A percentile compares a stretch with the other conserved stretches of the same genome.
These are phyloP conservation scores for Archilochus colubris DNA, from an alignment of 2,113 vertebrate species.

Conservation along the genomic window DNA sequence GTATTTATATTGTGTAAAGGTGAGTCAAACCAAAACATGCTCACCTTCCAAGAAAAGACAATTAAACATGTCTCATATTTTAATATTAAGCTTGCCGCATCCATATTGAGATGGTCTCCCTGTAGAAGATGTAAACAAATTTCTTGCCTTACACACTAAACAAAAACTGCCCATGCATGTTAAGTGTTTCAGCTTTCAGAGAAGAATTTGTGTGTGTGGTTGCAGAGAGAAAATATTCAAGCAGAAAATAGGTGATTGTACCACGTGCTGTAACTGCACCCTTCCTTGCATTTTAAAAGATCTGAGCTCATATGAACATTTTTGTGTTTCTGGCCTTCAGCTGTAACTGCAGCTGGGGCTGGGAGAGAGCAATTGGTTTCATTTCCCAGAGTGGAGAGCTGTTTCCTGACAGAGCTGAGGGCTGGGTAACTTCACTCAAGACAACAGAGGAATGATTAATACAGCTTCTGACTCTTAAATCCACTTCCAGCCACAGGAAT, in stretches of 20 bases:
- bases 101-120: background rate
- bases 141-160: background rate
- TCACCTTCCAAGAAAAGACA: background rate
- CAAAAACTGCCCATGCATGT: background rate
- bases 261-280: background rate
- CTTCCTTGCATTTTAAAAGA: conserved; percentile 14
- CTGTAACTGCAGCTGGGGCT: background rate
- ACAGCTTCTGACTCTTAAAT: background rate
- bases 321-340: background rate
- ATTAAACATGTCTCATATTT: background rate
- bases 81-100: background rate
- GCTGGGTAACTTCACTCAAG: background rate
- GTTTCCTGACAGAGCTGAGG: background rate
- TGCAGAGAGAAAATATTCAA: background rate
- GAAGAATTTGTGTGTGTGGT: background rate
- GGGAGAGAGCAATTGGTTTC: background rate
- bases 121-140: background rate
- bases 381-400: background rate
- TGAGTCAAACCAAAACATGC: background rate
- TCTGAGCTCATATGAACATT: background rate
- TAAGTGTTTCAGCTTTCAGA: background rate
- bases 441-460: background rate
- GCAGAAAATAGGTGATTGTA: background rate
- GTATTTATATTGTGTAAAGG: background rate
- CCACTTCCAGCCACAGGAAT: conserved; percentile 5